These are phyloP conservation scores for Carlito syrichta DNA, from an alignment of 2,113 vertebrate species.

Conservation along the genomic window DNA sequence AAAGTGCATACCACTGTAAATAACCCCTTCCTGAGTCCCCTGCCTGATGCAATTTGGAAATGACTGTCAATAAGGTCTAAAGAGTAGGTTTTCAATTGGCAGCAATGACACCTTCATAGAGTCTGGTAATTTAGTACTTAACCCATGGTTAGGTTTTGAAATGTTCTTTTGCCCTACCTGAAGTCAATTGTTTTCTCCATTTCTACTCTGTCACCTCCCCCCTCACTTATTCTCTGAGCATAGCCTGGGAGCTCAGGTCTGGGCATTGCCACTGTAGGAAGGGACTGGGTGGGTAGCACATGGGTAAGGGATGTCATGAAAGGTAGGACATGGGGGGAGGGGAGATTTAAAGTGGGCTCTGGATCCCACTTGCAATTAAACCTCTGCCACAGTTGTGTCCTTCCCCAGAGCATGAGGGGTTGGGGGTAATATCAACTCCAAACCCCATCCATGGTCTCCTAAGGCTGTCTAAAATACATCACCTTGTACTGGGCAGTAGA, in stretches of 20 bases:
- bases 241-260: neutral
- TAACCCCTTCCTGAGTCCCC: neutral
- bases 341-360: neutral
- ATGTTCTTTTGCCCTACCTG: neutral
- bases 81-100: neutral
- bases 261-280: neutral
- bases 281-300: rapidly evolving
- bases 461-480: neutral
- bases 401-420: neutral
- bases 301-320: neutral
- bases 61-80: neutral
- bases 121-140: constrained; percentile 24
- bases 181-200: neutral
- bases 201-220: neutral
- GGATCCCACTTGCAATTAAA: neutral
- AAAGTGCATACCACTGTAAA: neutral
- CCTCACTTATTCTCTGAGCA: neutral
- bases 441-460: too few relatives aligned
- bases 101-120: neutral
- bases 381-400: neutral
- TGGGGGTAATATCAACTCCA: neutral
- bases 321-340: too few relatives aligned
- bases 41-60: neutral
- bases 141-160: neutral
- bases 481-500: neutral